Conservation (phyloP, 92 coral and sea anemone species). For the Siderastrea radians region DNA sequence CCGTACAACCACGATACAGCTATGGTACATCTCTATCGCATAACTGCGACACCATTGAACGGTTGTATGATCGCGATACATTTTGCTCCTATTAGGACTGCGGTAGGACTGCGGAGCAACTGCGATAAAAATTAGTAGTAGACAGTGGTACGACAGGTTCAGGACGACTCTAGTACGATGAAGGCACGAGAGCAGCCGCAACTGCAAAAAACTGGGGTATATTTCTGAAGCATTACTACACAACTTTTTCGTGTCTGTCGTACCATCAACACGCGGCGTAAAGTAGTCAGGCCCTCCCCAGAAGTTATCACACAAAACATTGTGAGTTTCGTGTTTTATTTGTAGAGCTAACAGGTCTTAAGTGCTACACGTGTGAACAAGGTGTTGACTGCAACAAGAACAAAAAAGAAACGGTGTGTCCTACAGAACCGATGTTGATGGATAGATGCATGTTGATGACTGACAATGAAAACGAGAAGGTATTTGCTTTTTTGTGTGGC, state of each 20-base stretch:
- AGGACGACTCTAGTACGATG: no score
- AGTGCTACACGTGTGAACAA: constrained; percentile 8
- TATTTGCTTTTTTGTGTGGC: background rate
- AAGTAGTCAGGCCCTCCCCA: background rate
- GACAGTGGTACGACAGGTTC: no score
- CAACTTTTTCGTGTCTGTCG: background rate
- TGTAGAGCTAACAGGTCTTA: constrained; percentile 2
- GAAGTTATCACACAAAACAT: background rate
- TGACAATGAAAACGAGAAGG: constrained; percentile 12
- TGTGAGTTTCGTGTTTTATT: background rate
- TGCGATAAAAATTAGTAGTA: no score
- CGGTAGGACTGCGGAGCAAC: no score
- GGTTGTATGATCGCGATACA: no score
- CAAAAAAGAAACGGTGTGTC: background rate
- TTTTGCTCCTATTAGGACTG: no score
- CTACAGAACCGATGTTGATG: constrained; percentile 6
- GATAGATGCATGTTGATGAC: constrained; percentile 16
- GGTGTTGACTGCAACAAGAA: constrained; percentile 8
- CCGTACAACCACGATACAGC: no score
- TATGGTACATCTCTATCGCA: no score
- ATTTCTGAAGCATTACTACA: background rate
- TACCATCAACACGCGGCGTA: background rate
- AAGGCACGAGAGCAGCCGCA: no score
- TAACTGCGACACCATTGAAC: no score
- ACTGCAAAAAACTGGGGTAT: background rate